Conservation (phyloP, 2,113 vertebrate genomes). For the Cynocephalus volans region DNA sequence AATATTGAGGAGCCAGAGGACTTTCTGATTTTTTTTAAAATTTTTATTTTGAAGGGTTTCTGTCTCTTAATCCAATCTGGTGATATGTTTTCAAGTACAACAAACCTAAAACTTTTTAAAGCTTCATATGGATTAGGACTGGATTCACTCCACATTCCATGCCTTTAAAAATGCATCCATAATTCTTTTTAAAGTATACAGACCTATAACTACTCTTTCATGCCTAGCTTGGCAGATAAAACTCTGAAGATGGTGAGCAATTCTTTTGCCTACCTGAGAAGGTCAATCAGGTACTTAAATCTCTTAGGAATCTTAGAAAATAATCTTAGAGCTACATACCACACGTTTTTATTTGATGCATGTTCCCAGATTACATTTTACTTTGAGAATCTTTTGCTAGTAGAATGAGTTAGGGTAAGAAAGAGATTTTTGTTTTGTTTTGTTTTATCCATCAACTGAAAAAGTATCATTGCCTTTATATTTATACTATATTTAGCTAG, state of each 20-base stretch:
- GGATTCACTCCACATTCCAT: not conserved
- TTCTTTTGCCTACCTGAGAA: not conserved
- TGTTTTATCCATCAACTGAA: not conserved
- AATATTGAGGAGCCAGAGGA: fast-evolving
- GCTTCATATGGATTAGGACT: not conserved
- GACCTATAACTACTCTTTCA: not conserved
- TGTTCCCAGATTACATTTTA: not conserved
- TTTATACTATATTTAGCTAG: not conserved
- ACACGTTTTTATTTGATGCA: conserved; percentile 19
- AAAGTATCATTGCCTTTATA: not conserved
- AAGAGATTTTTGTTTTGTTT: not conserved
- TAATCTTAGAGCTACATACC: not conserved
- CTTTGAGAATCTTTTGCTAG: not conserved
- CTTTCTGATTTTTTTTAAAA: not conserved
- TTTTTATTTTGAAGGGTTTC: not conserved
- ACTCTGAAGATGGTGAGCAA: not conserved
- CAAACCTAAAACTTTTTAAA: not conserved
- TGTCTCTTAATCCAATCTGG: not conserved
- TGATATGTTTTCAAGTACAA: not conserved
- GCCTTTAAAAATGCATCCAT: not conserved
- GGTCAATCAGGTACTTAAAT: not conserved
- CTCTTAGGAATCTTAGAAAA: not conserved
- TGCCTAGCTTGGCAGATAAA: not conserved
- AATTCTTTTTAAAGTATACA: not conserved
- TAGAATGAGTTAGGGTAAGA: not conserved